Conservation (phyloP, 2,797 vertebrate genomes). For the Lerista edwardsae region DNA sequence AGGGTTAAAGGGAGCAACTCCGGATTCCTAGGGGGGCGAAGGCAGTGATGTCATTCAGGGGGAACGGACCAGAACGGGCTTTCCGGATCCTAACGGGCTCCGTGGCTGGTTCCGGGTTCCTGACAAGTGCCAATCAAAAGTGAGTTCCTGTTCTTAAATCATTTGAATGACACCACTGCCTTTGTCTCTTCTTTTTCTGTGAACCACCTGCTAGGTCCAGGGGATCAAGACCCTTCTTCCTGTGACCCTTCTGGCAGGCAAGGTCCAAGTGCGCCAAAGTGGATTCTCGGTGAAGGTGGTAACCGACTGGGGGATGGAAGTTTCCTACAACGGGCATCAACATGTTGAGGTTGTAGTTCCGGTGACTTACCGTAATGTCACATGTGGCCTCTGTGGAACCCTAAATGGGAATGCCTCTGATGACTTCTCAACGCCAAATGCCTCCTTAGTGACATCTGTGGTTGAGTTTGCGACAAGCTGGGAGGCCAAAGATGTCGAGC, state of each 20-base stretch:
- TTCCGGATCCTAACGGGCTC: no score
- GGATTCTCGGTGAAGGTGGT: slow-evolving; percentile 70
- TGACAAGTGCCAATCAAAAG: no score
- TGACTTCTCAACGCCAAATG: slow-evolving; percentile 68
- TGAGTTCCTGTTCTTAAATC: no score
- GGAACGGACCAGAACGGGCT: no score
- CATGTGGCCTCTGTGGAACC: slow-evolving; percentile 77
- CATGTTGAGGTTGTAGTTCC: slow-evolving; percentile 68
- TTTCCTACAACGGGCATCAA: slow-evolving; percentile 68
- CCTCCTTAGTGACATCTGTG: slow-evolving; percentile 55
- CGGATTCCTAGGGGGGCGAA: no score
- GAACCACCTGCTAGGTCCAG: slow-evolving; percentile 64
- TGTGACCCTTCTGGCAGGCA: slow-evolving; percentile 59
- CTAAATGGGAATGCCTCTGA: slow-evolving; percentile 67
- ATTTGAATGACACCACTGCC: no score
- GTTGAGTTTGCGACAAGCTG: slow-evolving; percentile 73
- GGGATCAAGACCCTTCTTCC: slow-evolving; percentile 65
- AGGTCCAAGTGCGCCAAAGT: slow-evolving; percentile 64
- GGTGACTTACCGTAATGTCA: slow-evolving; percentile 64
- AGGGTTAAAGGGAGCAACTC: no score
- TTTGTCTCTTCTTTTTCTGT: no score
- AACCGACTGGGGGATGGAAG: slow-evolving; percentile 71
- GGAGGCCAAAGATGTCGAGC: slow-evolving; percentile 40
- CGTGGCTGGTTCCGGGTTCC: no score
- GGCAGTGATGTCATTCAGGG: no score